Base-by-base conservation (phyloP, 2,888 invertebrate genomes). In the Dynastes maya region DNA sequence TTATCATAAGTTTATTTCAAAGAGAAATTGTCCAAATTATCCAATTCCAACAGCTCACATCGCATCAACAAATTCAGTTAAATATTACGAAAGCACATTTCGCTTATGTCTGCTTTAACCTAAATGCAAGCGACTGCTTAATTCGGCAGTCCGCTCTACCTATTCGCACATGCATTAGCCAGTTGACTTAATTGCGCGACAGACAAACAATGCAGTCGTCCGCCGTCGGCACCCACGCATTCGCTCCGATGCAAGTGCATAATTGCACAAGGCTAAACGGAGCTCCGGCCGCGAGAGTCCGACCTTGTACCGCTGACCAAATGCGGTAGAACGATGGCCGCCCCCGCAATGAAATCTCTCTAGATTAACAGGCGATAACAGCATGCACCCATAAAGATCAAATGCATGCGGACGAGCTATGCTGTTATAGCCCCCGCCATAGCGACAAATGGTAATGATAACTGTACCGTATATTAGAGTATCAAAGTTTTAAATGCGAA, bases 281-380 rank as follows among this genome's bases (percentile, higher is more conserved):
- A 8, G 45, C 55, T 22, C 55, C 22, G 55, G 58, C 58, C 45
- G 76, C 68, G 58, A 76, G 79, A 67, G 79, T 64, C 45, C 79
- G 79, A 71, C 81, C 81, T 81, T 81, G 81, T 77, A 51, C 79
- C 78, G 78, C 75, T 80, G 79, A 80, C 80, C 80, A 81, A 80
- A 80, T 81, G 79, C 79, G 58, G 81, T 72, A 65, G 40, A 70
- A 76, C 76, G 78, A 55, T 74, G 78, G 61, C 79, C 78, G 49
- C 81, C 70, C 77, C 67, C 76, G 32, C 76, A 45, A 13, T 11
- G 63, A 63, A 32, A 32, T 63, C 63, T 29, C 63, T 55, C 55
- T 6, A 16, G 8, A 16, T 55, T 8, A 22, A 8, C n/a, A 2
- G 55, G 5, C 16, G 16, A 55, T 8, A 16, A 16, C 22, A 55